These are phyloP conservation scores for Andrena fulva DNA, from an alignment of 2,888 invertebrate genomes.

Conservation along the genomic window DNA sequence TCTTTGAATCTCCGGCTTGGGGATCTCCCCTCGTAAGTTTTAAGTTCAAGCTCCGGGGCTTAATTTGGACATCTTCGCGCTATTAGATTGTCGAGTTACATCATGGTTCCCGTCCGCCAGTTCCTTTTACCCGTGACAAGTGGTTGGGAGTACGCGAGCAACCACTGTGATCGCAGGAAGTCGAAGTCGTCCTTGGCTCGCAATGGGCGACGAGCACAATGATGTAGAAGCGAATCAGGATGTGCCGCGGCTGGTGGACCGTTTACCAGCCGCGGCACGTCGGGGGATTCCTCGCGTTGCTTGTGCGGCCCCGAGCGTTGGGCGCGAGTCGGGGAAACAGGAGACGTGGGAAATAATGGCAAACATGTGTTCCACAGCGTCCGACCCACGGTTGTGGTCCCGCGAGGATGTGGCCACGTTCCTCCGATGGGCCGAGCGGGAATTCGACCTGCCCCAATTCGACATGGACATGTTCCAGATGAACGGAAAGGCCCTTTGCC, in stretches of 20 bases:
- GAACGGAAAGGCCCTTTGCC: conserved; percentile 98
- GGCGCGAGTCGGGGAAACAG: neutral
- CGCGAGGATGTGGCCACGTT: conserved; percentile 95
- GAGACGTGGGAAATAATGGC: neutral
- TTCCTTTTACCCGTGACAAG: neutral
- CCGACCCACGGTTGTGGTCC: conserved; percentile 96
- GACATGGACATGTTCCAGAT: conserved; percentile 98
- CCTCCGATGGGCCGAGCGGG: conserved; percentile 95
- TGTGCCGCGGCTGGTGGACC: conserved; percentile 4
- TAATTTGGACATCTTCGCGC: too few species aligned
- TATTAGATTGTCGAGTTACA: neutral
- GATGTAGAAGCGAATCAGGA: neutral
- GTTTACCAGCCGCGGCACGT: conserved; percentile 1
- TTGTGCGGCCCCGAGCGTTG: neutral
- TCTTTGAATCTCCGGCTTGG: too few species aligned
- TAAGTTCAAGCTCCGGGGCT: too few species aligned
- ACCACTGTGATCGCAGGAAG: conserved; percentile 5
- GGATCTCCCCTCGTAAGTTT: too few species aligned
- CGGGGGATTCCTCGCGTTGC: neutral
- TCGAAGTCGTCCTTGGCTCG: conserved; percentile 1
- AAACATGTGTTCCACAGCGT: conserved; percentile 85
- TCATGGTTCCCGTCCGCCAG: neutral
- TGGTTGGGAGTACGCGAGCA: neutral
- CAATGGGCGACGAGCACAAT: neutral
- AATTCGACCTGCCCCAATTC: conserved; percentile 96